Conservation (phyloP, 2,888 invertebrate species). For the Amphipoea oculea region DNA sequence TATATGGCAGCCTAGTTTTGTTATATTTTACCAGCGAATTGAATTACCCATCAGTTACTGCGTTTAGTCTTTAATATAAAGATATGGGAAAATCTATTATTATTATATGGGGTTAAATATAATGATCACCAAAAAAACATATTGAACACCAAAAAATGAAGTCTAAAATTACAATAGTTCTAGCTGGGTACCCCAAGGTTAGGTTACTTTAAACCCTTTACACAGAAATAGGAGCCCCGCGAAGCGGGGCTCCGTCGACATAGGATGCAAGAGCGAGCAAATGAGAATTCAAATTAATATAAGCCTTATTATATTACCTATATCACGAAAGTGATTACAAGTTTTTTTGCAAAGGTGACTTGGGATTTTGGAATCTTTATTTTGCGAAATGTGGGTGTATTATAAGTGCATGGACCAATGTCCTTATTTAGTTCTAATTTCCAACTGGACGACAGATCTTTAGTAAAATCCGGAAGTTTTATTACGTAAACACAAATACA, state of each 20-base stretch:
- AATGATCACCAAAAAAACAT: too few relatives aligned
- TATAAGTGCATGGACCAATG: too few relatives aligned
- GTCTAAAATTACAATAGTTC: too few relatives aligned
- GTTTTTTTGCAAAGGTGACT: background rate
- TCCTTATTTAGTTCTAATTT: background rate
- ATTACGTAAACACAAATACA: conserved; percentile 18
- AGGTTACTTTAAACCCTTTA: too few relatives aligned
- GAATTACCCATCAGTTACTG: background rate
- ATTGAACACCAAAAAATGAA: too few relatives aligned
- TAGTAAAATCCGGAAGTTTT: background rate
- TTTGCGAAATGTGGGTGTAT: background rate
- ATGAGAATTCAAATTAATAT: too few relatives aligned
- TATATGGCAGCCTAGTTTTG: conserved; percentile 11
- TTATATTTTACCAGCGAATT: conserved; percentile 11
- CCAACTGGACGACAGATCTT: background rate
- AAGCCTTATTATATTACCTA: background rate
- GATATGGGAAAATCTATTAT: background rate
- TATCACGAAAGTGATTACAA: background rate
- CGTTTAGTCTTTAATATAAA: background rate
- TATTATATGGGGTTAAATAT: background rate
- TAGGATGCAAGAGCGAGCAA: too few relatives aligned
- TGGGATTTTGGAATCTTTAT: background rate
- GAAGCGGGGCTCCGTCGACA: too few relatives aligned
- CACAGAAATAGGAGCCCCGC: too few relatives aligned
- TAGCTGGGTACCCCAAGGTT: too few relatives aligned